Conservation (phyloP, 2,113 vertebrate species). For the Anhinga rufa region DNA sequence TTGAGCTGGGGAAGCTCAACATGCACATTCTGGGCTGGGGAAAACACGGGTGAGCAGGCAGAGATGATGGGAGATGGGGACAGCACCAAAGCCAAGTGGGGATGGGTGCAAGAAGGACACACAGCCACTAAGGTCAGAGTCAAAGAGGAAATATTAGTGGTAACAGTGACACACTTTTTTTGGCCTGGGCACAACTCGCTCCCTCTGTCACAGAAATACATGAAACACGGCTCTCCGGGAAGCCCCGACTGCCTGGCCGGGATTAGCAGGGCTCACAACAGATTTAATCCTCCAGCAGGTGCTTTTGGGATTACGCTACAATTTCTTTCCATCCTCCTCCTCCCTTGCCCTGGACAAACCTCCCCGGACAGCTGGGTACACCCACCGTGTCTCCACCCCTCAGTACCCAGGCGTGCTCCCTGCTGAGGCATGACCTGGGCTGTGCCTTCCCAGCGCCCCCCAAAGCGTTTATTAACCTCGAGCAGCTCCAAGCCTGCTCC, state of each 20-base stretch:
- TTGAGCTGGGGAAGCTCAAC: not conserved
- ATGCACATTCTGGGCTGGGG: rapidly evolving
- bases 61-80: not conserved
- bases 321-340: not conserved
- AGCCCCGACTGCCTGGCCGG: not conserved
- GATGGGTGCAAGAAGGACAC: not conserved
- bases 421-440: not conserved
- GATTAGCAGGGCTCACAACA: not conserved
- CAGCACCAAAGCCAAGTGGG: not conserved
- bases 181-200: not conserved
- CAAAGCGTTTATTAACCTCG: not conserved
- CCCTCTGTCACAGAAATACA: not conserved
- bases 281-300: not conserved
- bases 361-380: not conserved
- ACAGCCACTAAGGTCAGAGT: rapidly evolving
- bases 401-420: not conserved
- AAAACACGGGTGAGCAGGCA: rapidly evolving
- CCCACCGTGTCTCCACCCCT: not conserved
- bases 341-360: not conserved
- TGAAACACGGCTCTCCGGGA: not conserved
- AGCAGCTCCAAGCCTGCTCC: not conserved
- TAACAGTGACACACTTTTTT: not conserved
- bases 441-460: not conserved
- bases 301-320: not conserved
- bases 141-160: not conserved